Base-by-base conservation (phyloP, 2,797 vertebrate genomes). In the Oryzias dopingdopingensis region DNA sequence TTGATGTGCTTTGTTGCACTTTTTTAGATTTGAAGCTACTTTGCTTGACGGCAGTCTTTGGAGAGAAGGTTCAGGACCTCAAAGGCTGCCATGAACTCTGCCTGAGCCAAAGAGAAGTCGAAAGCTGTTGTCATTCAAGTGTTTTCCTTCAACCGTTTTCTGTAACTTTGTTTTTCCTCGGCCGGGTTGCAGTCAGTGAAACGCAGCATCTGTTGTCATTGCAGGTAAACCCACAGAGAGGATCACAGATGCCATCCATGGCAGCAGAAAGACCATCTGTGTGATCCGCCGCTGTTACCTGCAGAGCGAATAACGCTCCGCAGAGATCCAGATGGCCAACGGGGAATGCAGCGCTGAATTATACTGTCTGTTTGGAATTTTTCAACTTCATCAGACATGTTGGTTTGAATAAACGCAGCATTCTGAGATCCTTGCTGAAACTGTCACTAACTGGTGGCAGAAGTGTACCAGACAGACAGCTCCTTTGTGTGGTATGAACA, bases 231-330 rank as follows among this genome's bases (percentile, higher is more conserved):
- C 81, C 26, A 70, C 86, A 15, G 85, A 91, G 18, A 91, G 90
- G 72, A 91, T 90, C 6, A 63, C 84, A 22, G 87, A 91, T 12
- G 78, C 84, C 64, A 90, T 89, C 56, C 90, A 89, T 59, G 59
- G 70, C 47, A 89, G 88, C 65, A 78, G 86, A n/a, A 90, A 90
- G 64, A 91, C 87, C 55, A 80, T 91, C 61, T 88, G 88, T 56
- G 57, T 91, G 59, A 86, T 91, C 72, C 86, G 80, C 6, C 63
- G 42, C 2, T 49, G 29, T 64, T 91, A 88, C 65, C 69, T 89
- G 59, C 76, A 74, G 63, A 89, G 88, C 22, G 86, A 84, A 41
- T 86, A 86, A 86, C 89, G 87, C 70, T 89, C 87, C 56, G 80
- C 64, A 23, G 86, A 90, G 76, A 80, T 91, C 22, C 88, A 91